Conservation (phyloP, 2,113 vertebrate species). For the Bucco capensis region DNA sequence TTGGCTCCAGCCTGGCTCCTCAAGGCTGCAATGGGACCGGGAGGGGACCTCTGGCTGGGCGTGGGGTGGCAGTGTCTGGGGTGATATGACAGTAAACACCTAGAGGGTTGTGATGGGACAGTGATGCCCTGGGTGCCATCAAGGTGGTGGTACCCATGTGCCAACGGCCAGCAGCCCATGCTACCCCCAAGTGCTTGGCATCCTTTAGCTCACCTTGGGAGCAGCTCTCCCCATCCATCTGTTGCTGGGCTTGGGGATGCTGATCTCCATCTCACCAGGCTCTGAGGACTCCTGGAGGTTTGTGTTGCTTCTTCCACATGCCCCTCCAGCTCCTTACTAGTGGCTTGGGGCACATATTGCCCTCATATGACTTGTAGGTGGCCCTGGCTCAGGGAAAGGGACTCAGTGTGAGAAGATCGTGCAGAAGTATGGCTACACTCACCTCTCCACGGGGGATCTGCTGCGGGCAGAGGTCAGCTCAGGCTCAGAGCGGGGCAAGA, state of each 20-base stretch:
- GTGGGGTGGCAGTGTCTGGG: background rate
- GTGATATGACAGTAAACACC: background rate
- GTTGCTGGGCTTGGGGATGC: background rate
- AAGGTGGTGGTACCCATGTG: background rate
- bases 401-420: conserved; percentile 97
- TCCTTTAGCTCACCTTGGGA: background rate
- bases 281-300: background rate
- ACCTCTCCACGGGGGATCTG: conserved; percentile 95
- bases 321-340: background rate
- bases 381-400: conserved; percentile 96
- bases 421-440: conserved; percentile 94
- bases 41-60: background rate
- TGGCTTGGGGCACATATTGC: background rate
- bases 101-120: background rate
- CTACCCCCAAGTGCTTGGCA: background rate
- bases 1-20: background rate
- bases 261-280: accelerated
- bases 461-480: conserved; percentile 90
- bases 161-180: background rate
- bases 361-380: conserved; percentile 73
- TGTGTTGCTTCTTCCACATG: background rate
- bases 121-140: background rate
- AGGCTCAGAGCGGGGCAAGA: conserved; percentile 90
- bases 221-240: background rate
- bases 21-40: accelerated